A percentile compares a stretch with the other conserved stretches of the same genome.
Evolutionary conservation across 2,113 vertebrate species (phyloP).

Genomic region (Melanostigma gelatinosum): DNA sequence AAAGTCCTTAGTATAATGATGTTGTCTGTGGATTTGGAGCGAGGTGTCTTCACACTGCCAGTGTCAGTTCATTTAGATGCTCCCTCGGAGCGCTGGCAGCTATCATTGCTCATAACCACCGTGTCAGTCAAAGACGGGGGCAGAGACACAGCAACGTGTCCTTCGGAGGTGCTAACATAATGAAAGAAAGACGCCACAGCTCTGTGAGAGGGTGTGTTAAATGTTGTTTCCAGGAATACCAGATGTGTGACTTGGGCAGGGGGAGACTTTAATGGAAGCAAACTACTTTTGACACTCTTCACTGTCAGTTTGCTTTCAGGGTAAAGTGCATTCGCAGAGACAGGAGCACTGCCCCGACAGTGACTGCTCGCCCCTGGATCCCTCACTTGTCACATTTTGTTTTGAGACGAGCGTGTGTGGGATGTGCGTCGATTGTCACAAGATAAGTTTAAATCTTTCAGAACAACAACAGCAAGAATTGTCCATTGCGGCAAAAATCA

Average conservation of each 20-base stretch:
- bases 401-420: constrained; percentile 45
- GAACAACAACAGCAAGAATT: constrained; percentile 2
- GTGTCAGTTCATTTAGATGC: constrained; percentile 79
- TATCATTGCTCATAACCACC: constrained; percentile 77
- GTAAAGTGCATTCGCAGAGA: constrained; percentile 52
- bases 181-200: constrained; percentile 54
- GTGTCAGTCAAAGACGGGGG: constrained; percentile 76
- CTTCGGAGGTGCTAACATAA: constrained; percentile 64
- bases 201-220: constrained; percentile 52
- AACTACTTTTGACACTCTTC: constrained; percentile 72
- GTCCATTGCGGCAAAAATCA: neutral
- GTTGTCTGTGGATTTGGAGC: constrained; percentile 73
- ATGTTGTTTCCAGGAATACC: constrained; percentile 70
- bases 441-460: constrained; percentile 7
- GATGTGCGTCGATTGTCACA: constrained; percentile 35
- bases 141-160: constrained; percentile 57
- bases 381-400: constrained; percentile 65
- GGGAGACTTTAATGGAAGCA: constrained; percentile 54
- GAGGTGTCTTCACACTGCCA: constrained; percentile 71
- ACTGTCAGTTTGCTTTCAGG: constrained; percentile 64
- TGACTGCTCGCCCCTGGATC: constrained; percentile 52
- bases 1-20: constrained; percentile 78
- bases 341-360: constrained; percentile 31
- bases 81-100: constrained; percentile 72
- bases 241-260: constrained; percentile 61